phyloP scores from a whole-genome alignment of 2,888 invertebrate genomes.

The Mellilla xanthometata region DNA sequence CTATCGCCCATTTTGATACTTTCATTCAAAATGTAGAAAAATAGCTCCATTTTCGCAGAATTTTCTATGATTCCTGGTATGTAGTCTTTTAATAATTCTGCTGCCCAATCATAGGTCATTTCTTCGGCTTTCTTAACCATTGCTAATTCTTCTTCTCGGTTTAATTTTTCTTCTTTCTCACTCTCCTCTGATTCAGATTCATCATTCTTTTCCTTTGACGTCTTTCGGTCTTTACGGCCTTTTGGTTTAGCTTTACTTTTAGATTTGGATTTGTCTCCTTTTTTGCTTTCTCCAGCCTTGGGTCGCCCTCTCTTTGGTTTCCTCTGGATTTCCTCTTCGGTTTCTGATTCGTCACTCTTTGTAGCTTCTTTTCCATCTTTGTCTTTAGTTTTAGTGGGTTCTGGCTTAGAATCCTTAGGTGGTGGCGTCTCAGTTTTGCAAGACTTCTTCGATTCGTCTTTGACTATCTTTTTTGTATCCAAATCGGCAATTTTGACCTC shows the following conservation, averaged over 20 bases:
- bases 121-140: slow-evolving; percentile 88
- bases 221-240: slow-evolving; percentile 69
- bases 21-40: slow-evolving; percentile 95
- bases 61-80: slow-evolving; percentile 94
- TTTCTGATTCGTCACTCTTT: slow-evolving; percentile 58
- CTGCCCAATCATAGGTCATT: slow-evolving; percentile 94
- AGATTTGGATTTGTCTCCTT: slow-evolving; percentile 57
- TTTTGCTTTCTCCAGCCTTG: slow-evolving; percentile 59
- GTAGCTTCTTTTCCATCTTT: slow-evolving; percentile 43
- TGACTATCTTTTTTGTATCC: slow-evolving; percentile 73
- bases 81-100: slow-evolving; percentile 92
- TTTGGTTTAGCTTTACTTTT: slow-evolving; percentile 68
- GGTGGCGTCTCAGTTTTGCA: slow-evolving; percentile 35
- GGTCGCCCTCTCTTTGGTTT: slow-evolving; percentile 52
- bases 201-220: slow-evolving; percentile 78
- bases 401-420: slow-evolving; percentile 38
- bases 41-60: slow-evolving; percentile 96
- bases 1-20: slow-evolving; percentile 94
- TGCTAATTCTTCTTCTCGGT: slow-evolving; percentile 80
- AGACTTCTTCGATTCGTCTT: slow-evolving; percentile 59
- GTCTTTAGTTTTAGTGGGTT: slow-evolving; percentile 39
- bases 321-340: slow-evolving; percentile 58
- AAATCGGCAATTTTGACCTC: slow-evolving; percentile 79
- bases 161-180: slow-evolving; percentile 83
- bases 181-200: slow-evolving; percentile 79